phyloP scores from a whole-genome alignment of 1,140 invertebrate species.

The Philopotamus ludificatus region DNA sequence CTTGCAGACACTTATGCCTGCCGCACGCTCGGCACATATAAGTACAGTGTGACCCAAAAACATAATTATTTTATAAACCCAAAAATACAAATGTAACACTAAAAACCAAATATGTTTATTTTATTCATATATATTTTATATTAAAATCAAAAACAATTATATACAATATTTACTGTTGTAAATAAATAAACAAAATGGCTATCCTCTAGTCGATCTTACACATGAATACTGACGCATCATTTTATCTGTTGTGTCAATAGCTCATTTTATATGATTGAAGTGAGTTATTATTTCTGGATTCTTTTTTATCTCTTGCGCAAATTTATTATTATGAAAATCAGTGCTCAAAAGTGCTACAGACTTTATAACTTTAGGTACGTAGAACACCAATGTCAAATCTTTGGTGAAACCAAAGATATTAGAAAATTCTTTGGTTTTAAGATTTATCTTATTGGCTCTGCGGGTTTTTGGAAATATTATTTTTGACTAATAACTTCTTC shows the following conservation, averaged over 20 bases:
- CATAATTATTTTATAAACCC: too few species aligned
- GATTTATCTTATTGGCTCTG: conserved; percentile 34
- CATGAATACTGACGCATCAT: conserved; percentile 17
- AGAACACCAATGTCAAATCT: conserved; percentile 24
- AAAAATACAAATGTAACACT: too few species aligned
- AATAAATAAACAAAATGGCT: conserved; percentile 25
- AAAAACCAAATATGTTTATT: too few species aligned
- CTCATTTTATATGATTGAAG: conserved; percentile 48
- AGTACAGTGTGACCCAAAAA: too few species aligned
- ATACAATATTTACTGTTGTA: too few species aligned
- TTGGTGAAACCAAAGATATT: conserved; percentile 34
- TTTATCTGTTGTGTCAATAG: conserved; percentile 42
- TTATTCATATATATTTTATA: too few species aligned
- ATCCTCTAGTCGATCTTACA: conserved; percentile 16
- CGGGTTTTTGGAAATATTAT: conserved; percentile 30
- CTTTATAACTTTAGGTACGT: conserved; percentile 17
- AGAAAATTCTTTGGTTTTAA: conserved; percentile 31
- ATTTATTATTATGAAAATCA: conserved; percentile 13
- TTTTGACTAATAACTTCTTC: conserved; percentile 10
- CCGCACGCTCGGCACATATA: too few species aligned
- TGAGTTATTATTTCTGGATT: conserved; percentile 40
- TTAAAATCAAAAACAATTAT: too few species aligned
- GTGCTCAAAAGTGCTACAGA: conserved; percentile 14
- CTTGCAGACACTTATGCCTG: too few species aligned
- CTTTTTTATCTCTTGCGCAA: conserved; percentile 19